Evolutionary conservation across 2,797 vertebrate genomes (phyloP), one percentile per base, ranked within the genome.

Genomic region (Luscinia luscinia): DNA sequence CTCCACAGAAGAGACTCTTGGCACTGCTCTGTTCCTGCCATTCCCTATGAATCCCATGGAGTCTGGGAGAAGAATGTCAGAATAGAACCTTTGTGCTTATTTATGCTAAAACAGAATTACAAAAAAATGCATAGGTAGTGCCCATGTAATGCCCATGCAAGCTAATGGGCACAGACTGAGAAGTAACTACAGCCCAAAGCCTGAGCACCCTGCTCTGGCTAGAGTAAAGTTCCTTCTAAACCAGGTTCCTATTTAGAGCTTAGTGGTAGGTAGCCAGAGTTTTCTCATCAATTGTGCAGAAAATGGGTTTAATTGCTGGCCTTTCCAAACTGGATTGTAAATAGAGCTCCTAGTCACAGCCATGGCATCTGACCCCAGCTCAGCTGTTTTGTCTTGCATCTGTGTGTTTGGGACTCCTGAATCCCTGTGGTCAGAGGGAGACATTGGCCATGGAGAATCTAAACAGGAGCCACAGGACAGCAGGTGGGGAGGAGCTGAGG

Each of bases 401-500:
- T 45, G 18, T 0, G 0, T 27, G 40, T 43, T 66, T 54, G 16
- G 68, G 78, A 54, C 55, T 46, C 27, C 76, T 46, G 61, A 69
- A 38, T 38, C 32, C 20, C 67, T 63, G 83, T 46, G 46, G 61
- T 32, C 68, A 83, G 57, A 66, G 69, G 64, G 70, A 51, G 52
- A n/a, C 1, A 0, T 0, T 45, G 87, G 15, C 63, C 23, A 0
- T 38, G 36, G 46, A 57, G 63, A 89, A 24, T 15, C 72, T 51
- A 57, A 89, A 52, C 81, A 90, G 51, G 73, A 78, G 43, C 28
- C 67, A 27, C 36, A n/a, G 84, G 46, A 54, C 43, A 82, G 81
- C 32, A 66, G 26, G 6, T 30, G 52, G 30, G 2, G 12, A 30
- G 38, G 67, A 45, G 45, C 70, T 67, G 84, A 43, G 46, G 14